Base-by-base conservation (phyloP, 1,140 invertebrate genomes). In the Drosophila pectinifera region DNA sequence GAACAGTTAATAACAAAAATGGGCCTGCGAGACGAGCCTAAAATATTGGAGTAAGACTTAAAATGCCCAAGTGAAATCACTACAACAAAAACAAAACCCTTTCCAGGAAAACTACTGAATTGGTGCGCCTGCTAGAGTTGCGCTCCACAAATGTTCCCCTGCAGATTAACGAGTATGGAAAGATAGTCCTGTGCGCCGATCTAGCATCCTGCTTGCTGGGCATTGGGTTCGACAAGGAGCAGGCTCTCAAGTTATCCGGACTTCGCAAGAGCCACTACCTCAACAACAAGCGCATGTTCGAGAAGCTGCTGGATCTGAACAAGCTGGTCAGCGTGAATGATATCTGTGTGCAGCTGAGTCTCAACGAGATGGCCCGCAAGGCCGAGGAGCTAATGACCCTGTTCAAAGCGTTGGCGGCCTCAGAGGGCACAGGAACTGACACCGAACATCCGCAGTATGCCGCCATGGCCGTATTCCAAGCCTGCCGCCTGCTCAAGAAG, bases 361-460 rank as follows among this genome's bases (percentile, higher is more conserved):
- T 93, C 20, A 92, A 84, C 46, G 91, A 91, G 46, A 81, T 91
- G 3, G 55, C 89, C 18, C 86, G 91, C 22, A 89, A 92, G 48
- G 92, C 93, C 5, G 79, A 91, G 38, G 79, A 91, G 45, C 75
- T 93, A 7, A 57, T 93, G 16, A 36, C 64, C n/a, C 73, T 92
- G 26, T 93, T 93, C 31, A 80, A 75, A 20, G 54, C 36, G 5
- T 36, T 91, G 16, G 55, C 63, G 3, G 68, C 58, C 34, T 49
- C 51, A 4, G 82, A 92, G 49, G 81, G 69, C 39, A 72, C 81
- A 0, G 70, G 59, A 10, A 67, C 88, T 31, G 78, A 92, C 53
- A 57, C 85, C 4, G 77, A 70, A 5, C 93, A 93, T 79, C 93
- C 93, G 8, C 93, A 93, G 61, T 93, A 93, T 72, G 85, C 89